Evolutionary conservation across 1,140 invertebrate genomes (phyloP), one percentile per base, ranked within the genome.

Genomic region (Formica selysi): DNA sequence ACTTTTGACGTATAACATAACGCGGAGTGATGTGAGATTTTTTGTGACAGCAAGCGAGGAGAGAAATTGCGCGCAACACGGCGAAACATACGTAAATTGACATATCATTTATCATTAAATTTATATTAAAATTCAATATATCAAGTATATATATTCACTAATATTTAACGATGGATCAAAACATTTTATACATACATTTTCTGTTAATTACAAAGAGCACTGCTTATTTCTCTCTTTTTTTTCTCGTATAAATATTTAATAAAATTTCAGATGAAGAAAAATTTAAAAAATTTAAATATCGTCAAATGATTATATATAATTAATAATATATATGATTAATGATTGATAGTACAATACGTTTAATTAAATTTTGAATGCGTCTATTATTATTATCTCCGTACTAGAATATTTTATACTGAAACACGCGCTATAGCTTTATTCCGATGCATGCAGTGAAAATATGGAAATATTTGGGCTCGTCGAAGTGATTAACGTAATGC

Each of bases 401-500:
- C 19, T n/a, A 4, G 22, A 26, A 26, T 61, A 44, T n/a, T 22
- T 29, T 51, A 54, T 44, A 44, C 2, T 11, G 41, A 44, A 70
- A 11, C 0, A 67, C 29, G 38, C 32, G 6, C 54, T 61, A 48
- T 80, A 29, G 16, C 38, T 16, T 57, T 26, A 32, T 54, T 13
- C 36, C 5, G 32, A 59, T 41, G 48, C 36, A 26, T 44, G 36
- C 10, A 73, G 10, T 19, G 79, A 73, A 83, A 83, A 59, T 83
- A 36, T n/a, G 67, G 38, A 83, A 73, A 83, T 83, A 83, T 83
- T 83, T 61, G 54, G 4, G 44, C 7, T 32, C n/a, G 32, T 44
- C 54, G 48, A 22, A 22, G 54, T 41, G 41, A 73, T 81, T 38
- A 22, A 7, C 36, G 36, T 36, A 44, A 73, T 81, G 16, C 67